Percentiles rank a stretch among this genome's conserved stretches.
phyloP scores from a whole-genome alignment of 2,888 invertebrate species.

The Cybosia mesomella region DNA sequence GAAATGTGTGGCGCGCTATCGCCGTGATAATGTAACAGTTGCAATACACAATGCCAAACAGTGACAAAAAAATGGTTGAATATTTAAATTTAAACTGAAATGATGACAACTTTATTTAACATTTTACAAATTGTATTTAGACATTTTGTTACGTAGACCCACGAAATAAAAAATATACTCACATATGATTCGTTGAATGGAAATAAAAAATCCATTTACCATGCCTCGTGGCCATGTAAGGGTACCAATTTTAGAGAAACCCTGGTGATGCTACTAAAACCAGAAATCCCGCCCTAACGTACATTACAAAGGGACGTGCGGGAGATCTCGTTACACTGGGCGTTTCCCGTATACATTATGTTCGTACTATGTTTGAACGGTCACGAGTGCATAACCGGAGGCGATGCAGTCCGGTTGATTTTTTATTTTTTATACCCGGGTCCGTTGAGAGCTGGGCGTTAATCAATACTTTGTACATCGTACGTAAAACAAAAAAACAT shows the following conservation, averaged over 20 bases:
- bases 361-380: slow-evolving; percentile 61
- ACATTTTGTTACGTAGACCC: slow-evolving; percentile 30
- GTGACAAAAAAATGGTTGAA: too few relatives aligned
- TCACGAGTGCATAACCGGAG: slow-evolving; percentile 68
- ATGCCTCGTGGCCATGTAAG: slow-evolving; percentile 61
- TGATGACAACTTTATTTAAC: not conserved
- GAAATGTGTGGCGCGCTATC: too few relatives aligned
- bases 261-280: slow-evolving; percentile 42
- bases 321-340: slow-evolving; percentile 40
- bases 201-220: slow-evolving; percentile 68
- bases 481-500: slow-evolving; percentile 57
- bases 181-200: slow-evolving; percentile 58
- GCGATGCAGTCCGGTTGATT: slow-evolving; percentile 68
- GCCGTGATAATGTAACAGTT: too few relatives aligned
- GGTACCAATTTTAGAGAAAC: slow-evolving; percentile 56
- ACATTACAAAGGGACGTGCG: slow-evolving; percentile 31
- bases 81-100: not conserved
- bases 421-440: slow-evolving; percentile 70
- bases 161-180: slow-evolving; percentile 57
- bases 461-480: slow-evolving; percentile 73
- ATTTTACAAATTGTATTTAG: not conserved
- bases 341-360: slow-evolving; percentile 48
- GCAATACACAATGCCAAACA: too few relatives aligned
- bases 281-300: slow-evolving; percentile 43
- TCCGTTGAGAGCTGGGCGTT: slow-evolving; percentile 67